Conservation (phyloP, 2,113 vertebrate genomes). For the Pandion haliaetus region DNA sequence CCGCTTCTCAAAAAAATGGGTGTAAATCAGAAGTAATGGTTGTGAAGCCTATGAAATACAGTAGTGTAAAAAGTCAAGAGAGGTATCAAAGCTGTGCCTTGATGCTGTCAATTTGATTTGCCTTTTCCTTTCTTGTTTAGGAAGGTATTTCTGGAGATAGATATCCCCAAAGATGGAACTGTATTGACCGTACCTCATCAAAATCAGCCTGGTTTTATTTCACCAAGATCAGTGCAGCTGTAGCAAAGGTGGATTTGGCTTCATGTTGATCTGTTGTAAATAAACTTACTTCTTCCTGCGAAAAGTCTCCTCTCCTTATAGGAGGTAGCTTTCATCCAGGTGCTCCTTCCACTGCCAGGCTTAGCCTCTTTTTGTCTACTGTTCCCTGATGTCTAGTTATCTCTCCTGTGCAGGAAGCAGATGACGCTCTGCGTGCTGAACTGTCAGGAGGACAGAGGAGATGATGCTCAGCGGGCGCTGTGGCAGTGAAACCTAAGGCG, state of each 20-base stretch:
- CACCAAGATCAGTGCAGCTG: not conserved
- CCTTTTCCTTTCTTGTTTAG: not conserved
- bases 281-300: conserved; percentile 65
- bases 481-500: conserved; percentile 29
- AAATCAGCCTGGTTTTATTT: not conserved
- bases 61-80: not conserved
- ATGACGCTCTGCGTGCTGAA: not conserved
- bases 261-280: not conserved
- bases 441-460: not conserved
- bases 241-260: not conserved
- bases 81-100: not conserved
- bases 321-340: not conserved
- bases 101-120: not conserved
- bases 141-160: not conserved
- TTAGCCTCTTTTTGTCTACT: not conserved
- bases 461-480: not conserved
- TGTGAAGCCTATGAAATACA: not conserved
- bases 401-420: not conserved
- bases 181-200: not conserved
- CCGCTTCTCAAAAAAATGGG: not conserved
- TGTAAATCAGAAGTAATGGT: not conserved
- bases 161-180: not conserved
- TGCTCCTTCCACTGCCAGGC: not conserved
- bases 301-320: conserved; percentile 72
- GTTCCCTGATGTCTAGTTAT: not conserved